A percentile compares a stretch with the other conserved stretches of the same genome.
phyloP scores from a whole-genome alignment of 2,113 vertebrate genomes.

The Onychorhynchus coronatus region DNA sequence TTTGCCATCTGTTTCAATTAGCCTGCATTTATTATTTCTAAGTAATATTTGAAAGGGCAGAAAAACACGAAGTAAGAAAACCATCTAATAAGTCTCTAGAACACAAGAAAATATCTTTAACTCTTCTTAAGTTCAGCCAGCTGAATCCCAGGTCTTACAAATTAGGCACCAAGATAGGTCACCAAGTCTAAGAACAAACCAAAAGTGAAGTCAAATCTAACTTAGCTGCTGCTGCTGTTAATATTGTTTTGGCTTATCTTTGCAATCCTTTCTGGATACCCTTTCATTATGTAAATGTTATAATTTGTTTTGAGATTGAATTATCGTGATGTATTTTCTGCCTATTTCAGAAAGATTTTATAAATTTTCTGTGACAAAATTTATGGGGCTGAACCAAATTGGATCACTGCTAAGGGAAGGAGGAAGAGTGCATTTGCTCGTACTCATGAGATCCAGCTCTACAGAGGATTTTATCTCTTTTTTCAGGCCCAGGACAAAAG shows the following conservation, averaged over 20 bases:
- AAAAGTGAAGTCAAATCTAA: neutral
- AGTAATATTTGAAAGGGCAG: neutral
- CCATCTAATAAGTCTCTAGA: neutral
- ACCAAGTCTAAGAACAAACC: neutral
- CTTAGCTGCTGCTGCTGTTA: neutral
- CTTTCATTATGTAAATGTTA: neutral
- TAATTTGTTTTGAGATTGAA: neutral
- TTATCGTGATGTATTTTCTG: neutral
- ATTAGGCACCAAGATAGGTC: neutral
- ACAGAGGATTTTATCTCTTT: neutral
- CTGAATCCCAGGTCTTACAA: neutral
- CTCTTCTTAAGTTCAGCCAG: neutral
- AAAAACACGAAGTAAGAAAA: neutral
- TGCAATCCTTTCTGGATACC: neutral
- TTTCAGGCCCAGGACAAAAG: neutral
- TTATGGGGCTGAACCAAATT: neutral
- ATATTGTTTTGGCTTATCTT: neutral
- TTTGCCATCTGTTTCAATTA: neutral
- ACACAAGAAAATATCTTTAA: neutral
- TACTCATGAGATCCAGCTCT: neutral
- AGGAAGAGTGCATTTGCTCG: neutral
- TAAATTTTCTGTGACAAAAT: neutral
- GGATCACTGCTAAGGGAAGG: neutral
- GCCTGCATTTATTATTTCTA: neutral
- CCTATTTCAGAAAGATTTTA: neutral